Base-by-base conservation (phyloP, 1,140 invertebrate species). In the Pseudomyrmex dendroicus region DNA sequence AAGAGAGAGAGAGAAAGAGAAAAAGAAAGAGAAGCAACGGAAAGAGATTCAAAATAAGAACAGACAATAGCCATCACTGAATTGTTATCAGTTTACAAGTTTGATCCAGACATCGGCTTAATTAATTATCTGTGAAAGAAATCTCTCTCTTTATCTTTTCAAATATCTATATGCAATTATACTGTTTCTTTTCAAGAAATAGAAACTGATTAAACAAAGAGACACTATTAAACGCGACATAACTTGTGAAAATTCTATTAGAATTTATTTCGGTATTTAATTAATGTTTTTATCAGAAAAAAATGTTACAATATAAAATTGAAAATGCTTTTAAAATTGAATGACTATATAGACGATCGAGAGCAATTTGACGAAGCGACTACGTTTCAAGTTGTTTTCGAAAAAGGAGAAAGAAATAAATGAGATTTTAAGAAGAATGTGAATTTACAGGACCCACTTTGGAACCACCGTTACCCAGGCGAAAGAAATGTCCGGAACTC, bases 401-500 rank as follows among this genome's bases (percentile, higher is more conserved):
- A 25, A 56, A 17, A 15, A 35, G 1, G 22, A 57, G 8, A 17
- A 9, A 22, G 12, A 13, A 2, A 59, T 25, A 13, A 13, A n/a
- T 5, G 8, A 22, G 13, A 25, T 68, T 68, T 15, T 46, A 25
- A 22, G 22, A 63, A 56, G 12, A 2, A 73, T 68, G n/a, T 84
- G 57, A 66, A 67, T 72, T 85, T 95, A 82, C 94, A 95, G 95
- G 94, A 83, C 93, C 94, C 50, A 95, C 94, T 35, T 95, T 96
- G 94, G 97, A 98, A 94, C 97, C 97, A 80, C 96, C 97, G 80
- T 95, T 98, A 93, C 97, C 97, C 80, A 96, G 97, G 82, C 96
- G 97, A 90, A 98, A 98, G 95, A 98, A 98, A 95, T 97, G 97
- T 93, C 97, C 97, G 56, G 97, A 97, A 87, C 95, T 98, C 90